Evolutionary conservation across 2,113 vertebrate genomes (phyloP).

Genomic region (Lasiurus borealis): DNA sequence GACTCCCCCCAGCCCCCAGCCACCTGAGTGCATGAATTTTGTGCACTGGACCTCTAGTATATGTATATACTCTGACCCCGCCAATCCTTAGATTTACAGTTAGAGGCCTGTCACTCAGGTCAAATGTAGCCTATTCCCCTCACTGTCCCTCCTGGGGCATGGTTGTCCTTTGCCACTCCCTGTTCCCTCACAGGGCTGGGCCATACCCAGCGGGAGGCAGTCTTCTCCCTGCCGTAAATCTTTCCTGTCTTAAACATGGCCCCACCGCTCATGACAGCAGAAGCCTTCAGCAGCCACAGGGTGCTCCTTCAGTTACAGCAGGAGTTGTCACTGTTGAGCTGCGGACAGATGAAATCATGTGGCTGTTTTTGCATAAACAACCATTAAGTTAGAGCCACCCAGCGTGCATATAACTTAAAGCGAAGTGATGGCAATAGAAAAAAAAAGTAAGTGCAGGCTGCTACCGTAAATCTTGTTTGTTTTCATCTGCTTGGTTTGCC

Average conservation of each 20-base stretch:
- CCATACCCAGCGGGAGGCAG: not conserved
- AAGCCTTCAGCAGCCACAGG: not conserved
- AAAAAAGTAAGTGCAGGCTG: not conserved
- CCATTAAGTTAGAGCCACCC: not conserved
- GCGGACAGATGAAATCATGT: conserved; percentile 4
- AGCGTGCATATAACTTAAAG: not conserved
- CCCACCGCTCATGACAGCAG: too few species aligned
- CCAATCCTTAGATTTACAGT: not conserved
- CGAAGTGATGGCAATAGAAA: not conserved
- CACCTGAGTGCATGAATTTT: too few species aligned
- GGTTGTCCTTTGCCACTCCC: not conserved
- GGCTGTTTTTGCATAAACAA: not conserved
- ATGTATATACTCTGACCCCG: not conserved
- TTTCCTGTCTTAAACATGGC: not conserved
- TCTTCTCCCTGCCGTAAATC: not conserved
- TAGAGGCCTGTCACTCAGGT: not conserved
- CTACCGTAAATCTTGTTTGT: not conserved
- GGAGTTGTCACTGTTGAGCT: not conserved
- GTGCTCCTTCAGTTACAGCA: not conserved
- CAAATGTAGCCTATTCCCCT: not conserved
- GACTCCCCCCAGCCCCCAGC: too few species aligned
- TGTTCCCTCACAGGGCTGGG: not conserved
- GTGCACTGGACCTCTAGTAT: too few species aligned
- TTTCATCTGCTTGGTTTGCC: not conserved
- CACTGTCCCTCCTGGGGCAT: not conserved